These are phyloP conservation scores for Helicoverpa assulta DNA, from an alignment of 2,888 invertebrate species.

Conservation along the genomic window DNA sequence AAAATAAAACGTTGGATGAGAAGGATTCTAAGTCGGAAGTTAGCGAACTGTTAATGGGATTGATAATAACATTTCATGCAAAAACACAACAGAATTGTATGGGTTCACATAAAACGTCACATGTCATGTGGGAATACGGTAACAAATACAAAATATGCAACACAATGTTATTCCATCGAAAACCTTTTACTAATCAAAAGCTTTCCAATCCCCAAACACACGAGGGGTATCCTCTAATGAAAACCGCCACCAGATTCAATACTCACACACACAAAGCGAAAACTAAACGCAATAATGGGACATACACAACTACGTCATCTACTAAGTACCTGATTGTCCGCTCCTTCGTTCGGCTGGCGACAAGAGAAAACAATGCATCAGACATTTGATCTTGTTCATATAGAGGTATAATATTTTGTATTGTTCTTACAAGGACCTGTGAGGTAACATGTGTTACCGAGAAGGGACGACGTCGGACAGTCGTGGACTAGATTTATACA, in stretches of 20 bases:
- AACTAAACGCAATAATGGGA: conserved; percentile 45
- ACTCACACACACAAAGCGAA: conserved; percentile 34
- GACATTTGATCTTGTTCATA: conserved; percentile 66
- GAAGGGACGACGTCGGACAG: conserved; percentile 10
- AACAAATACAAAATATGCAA: background rate
- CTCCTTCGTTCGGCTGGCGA: conserved; percentile 87
- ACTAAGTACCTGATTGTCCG: conserved; percentile 86
- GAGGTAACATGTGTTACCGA: conserved; percentile 38
- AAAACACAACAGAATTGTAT: conserved; percentile 10
- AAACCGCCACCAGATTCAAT: conserved; percentile 44
- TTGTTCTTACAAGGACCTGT: conserved; percentile 51
- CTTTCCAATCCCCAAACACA: background rate
- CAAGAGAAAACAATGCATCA: conserved; percentile 81
- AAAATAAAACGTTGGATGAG: conserved; percentile 1
- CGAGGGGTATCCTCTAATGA: background rate
- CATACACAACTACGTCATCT: conserved; percentile 62
- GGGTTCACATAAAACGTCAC: conserved; percentile 11
- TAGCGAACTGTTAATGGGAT: conserved; percentile 24
- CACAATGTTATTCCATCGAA: background rate
- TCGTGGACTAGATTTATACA: conserved; percentile 15
- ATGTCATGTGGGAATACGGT: background rate
- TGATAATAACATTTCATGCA: conserved; percentile 37
- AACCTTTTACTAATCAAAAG: background rate
- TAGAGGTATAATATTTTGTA: conserved; percentile 56
- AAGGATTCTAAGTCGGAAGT: conserved; percentile 35